Evolutionary conservation across 2,113 vertebrate genomes (phyloP).

Genomic region (Pachyramphus minor): DNA sequence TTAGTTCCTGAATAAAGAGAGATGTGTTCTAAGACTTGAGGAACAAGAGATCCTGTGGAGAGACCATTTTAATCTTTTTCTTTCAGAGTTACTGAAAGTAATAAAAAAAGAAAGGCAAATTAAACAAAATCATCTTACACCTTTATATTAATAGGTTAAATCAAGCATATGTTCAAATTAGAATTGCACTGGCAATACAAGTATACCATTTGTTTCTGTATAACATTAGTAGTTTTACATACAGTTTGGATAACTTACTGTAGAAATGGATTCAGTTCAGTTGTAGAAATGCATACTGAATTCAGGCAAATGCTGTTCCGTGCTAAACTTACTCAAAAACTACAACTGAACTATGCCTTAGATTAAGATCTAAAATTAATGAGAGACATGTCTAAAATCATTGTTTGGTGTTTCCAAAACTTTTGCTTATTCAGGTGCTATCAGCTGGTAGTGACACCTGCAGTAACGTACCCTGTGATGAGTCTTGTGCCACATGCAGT

Average conservation of each 20-base stretch:
- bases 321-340: neutral
- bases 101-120: neutral
- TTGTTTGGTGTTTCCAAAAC: neutral
- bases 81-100: neutral
- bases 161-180: neutral
- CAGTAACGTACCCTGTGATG: neutral
- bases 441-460: neutral
- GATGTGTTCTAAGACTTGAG: neutral
- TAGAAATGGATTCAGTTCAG: neutral
- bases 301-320: neutral
- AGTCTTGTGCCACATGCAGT: neutral
- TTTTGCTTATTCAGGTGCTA: neutral
- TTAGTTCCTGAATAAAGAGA: neutral
- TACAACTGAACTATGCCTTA: neutral
- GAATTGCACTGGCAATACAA: neutral
- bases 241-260: neutral
- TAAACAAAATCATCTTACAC: neutral
- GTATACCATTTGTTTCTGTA: neutral
- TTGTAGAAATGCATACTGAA: neutral
- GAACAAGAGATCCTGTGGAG: neutral
- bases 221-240: neutral
- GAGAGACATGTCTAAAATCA: neutral
- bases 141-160: neutral
- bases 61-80: neutral
- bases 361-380: neutral